phyloP scores from a whole-genome alignment of 2,113 vertebrate species.

The Bos taurus region ARS-UCD2.0 NC_037333.1:109115001-109115500 shows the following conservation, averaged over 20 bases:
- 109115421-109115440: background rate
- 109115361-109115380: background rate
- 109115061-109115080: background rate
- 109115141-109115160: background rate
- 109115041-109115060: background rate
- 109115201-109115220: background rate
- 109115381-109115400: background rate
- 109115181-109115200: background rate
- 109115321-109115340: no score
- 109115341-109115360: background rate
- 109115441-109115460: background rate
- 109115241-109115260: background rate
- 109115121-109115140: background rate
- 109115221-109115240: background rate
- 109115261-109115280: background rate
- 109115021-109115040: background rate
- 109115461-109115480: background rate
- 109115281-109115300: background rate
- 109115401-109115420: background rate
- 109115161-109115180: background rate
- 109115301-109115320: background rate
- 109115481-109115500: background rate
- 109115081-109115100: background rate
- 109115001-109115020: background rate
- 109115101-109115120: background rate